Base-by-base conservation (phyloP, 2,888 invertebrate species). In the Autographa pulchrina region DNA sequence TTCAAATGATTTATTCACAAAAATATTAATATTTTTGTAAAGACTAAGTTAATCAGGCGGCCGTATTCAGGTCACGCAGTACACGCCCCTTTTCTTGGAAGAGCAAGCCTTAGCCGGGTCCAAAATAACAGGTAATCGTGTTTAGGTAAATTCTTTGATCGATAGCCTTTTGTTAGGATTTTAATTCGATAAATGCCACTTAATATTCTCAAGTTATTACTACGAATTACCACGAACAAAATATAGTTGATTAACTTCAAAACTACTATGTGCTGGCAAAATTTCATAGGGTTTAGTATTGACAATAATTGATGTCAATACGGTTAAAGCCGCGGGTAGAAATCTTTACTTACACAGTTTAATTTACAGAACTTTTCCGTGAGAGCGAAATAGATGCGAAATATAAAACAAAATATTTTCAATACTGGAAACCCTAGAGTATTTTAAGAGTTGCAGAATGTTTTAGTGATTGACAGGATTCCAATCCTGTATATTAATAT, bases 81-180 rank as follows among this genome's bases (percentile, higher is more conserved):
- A 65, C 65, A 38, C 43, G 72, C 73, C 78, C 76, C 63, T 65
- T 71, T 85, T 85, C 85, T 70, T 60, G 70, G 83, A 85, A 81
- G n/a, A 64, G 54, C 71, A 60, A 20, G 48, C 38, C 62, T 77
- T 60, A 69, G 65, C 59, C 73, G 60, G 74, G 60, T 62, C 43
- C 65, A 58, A 73, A 71, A 74, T 66, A 69, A 68, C 75, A 82
- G 78, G 81, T 78, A 84, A 71, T 72, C 52, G 38, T 8, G 70
- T 48, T 67, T 71, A 35, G 32, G 68, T 60, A 25, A 70, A 62
- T 52, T 58, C 61, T 58, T 64, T 43, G 69, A 78, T 74, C 68
- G 69, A 67, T 67, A 74, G 64, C 60, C 31, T n/a, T n/a, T 62
- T 70, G 65, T n/a, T 80, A 77, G 68, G 77, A 67, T 77, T 81